Conservation (phyloP, 2,797 vertebrate genomes). For the Tenualosa ilisha region DNA sequence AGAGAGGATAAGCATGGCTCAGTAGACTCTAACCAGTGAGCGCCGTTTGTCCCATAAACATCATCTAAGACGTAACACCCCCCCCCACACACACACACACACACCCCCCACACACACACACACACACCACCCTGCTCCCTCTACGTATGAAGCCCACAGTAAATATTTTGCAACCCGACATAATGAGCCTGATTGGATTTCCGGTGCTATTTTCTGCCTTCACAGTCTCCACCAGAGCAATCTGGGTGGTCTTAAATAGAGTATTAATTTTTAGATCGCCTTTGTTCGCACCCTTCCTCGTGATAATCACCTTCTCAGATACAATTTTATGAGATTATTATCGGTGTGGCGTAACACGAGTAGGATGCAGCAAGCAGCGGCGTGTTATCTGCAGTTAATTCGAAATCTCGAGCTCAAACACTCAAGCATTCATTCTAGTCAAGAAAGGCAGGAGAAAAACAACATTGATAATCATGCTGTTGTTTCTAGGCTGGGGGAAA, state of each 20-base stretch:
- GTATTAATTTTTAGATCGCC: constrained; percentile 3
- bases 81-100: too few relatives aligned
- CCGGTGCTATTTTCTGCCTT: constrained; percentile 18
- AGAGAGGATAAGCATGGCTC: neutral
- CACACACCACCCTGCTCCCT: neutral
- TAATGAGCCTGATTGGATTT: constrained; percentile 20
- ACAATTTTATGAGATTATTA: constrained; percentile 18
- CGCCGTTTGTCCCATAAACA: constrained; percentile 16
- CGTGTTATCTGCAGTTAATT: neutral
- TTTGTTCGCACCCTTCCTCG: neutral
- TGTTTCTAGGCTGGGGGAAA: neutral
- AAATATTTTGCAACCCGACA: neutral
- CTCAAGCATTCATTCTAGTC: neutral
- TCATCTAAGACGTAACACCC: neutral
- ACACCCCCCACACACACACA: too few relatives aligned
- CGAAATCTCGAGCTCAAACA: neutral
- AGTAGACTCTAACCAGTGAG: constrained; percentile 7
- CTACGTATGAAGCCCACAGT: neutral
- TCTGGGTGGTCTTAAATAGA: constrained; percentile 15
- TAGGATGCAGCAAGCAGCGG: neutral
- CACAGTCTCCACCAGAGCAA: neutral
- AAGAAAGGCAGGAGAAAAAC: neutral
- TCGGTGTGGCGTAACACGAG: neutral
- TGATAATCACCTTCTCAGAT: constrained; percentile 18
- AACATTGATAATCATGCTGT: neutral